Base-by-base conservation (phyloP, 2,888 invertebrate genomes). In the Crioceris asparagi region DNA sequence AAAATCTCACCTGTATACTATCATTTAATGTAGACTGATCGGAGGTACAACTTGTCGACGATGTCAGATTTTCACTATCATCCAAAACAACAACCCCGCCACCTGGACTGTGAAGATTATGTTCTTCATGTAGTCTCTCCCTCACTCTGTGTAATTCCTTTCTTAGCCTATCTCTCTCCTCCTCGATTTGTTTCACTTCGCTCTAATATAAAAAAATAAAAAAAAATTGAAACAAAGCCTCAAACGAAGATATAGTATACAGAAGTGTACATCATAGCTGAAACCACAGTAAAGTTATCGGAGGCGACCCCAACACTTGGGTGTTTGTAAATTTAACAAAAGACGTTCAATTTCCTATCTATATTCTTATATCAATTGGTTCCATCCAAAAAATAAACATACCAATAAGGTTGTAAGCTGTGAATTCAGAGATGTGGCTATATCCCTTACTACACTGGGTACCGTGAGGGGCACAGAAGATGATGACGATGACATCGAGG, bases 331-430 rank as follows among this genome's bases (percentile, higher is more conserved):
- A 10, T 35, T 19, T 2, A 10, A 29, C 15, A 31, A 10, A 15
- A 32, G n/a, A 4, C 3, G 3, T 29, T 29, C 16, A 29, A 2
- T n/a, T n/a, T n/a, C n/a, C n/a, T n/a, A n/a, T n/a, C n/a, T n/a
- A n/a, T n/a, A n/a, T n/a, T n/a, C n/a, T n/a, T n/a, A n/a, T n/a
- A n/a, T n/a, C n/a, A n/a, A n/a, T n/a, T n/a, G n/a, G n/a, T n/a
- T n/a, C n/a, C n/a, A n/a, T n/a, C n/a, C n/a, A n/a, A n/a, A n/a
- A n/a, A n/a, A n/a, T n/a, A n/a, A n/a, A 60, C 67, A 59, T 59
- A 81, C 81, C 73, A 82, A 67, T 55, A 83, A 67, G 55, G 77
- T 74, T 46, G 79, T 78, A 53, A 83, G 72, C 60, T 80, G 75
- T 47, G 71, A 66, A 52, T 73, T 76, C 38, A 83, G 65, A 36